Evolutionary conservation across 2,888 invertebrate genomes (phyloP).

Genomic region (Limenitis camilla): DNA sequence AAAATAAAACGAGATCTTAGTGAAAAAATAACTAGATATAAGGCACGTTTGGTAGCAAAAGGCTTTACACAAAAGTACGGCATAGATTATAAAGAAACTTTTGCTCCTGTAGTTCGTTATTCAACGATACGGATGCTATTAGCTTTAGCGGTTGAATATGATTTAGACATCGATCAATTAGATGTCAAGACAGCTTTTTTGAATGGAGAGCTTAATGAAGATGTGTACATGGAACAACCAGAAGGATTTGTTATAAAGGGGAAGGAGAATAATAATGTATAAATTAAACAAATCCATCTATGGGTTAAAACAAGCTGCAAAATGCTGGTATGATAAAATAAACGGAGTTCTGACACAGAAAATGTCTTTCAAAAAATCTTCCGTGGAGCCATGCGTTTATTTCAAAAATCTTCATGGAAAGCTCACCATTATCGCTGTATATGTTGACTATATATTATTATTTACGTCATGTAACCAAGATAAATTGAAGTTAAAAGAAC

Average conservation of each 20-base stretch:
- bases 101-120: too few species aligned
- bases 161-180: too few species aligned
- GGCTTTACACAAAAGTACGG: too few species aligned
- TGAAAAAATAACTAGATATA: too few species aligned
- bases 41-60: too few species aligned
- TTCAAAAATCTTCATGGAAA: background rate
- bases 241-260: constrained; percentile 1
- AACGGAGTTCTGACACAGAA: too few species aligned
- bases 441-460: constrained; percentile 19
- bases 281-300: constrained; percentile 2
- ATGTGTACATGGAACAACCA: constrained; percentile 2
- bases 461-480: background rate
- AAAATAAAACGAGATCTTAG: too few species aligned
- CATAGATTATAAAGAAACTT: too few species aligned
- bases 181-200: too few species aligned
- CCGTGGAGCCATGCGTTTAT: constrained; percentile 3
- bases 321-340: background rate
- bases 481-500: background rate
- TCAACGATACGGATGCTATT: too few species aligned
- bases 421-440: constrained; percentile 9
- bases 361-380: too few species aligned
- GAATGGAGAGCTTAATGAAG: background rate
- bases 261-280: constrained; percentile 1
- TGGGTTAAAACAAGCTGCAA: background rate
- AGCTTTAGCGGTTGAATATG: too few species aligned